phyloP scores from a whole-genome alignment of 1,140 invertebrate genomes.

The Capitella teleta region DNA sequence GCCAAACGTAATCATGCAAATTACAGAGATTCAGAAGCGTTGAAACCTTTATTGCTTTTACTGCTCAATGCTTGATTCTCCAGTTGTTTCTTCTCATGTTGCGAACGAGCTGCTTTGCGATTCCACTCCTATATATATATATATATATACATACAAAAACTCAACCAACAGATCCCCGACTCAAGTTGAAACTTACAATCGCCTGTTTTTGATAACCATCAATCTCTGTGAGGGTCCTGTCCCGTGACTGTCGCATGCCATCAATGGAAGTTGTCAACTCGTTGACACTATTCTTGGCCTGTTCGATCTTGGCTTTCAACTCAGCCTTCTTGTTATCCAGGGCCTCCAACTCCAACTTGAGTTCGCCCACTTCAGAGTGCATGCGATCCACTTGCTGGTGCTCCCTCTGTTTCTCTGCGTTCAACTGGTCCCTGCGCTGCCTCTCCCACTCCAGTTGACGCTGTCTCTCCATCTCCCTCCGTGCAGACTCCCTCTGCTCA shows the following conservation, averaged over 20 bases:
- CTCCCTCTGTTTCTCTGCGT: constrained; percentile 70
- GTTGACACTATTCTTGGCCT: constrained; percentile 76
- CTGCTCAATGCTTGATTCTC: constrained; percentile 28
- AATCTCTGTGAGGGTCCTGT: constrained; percentile 80
- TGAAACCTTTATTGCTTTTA: too few species aligned
- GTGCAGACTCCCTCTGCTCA: constrained; percentile 58
- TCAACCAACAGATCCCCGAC: background rate
- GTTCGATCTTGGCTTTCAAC: constrained; percentile 72
- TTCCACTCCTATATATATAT: constrained; percentile 25
- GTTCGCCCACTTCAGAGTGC: constrained; percentile 37
- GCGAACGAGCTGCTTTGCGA: constrained; percentile 20
- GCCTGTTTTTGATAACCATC: constrained; percentile 60
- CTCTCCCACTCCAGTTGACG: constrained; percentile 92
- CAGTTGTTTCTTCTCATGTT: constrained; percentile 25
- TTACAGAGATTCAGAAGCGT: too few species aligned
- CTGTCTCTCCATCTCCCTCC: constrained; percentile 88
- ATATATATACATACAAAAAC: background rate
- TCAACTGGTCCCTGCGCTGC: constrained; percentile 77
- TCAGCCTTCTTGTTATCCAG: constrained; percentile 75
- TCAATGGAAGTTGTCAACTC: constrained; percentile 91
- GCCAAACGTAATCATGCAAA: too few species aligned
- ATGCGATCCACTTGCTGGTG: constrained; percentile 30
- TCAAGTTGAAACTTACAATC: background rate
- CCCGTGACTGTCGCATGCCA: constrained; percentile 74
- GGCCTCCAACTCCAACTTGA: constrained; percentile 68